phyloP scores from a whole-genome alignment of 2,797 vertebrate genomes.

The Falco berigora region DNA sequence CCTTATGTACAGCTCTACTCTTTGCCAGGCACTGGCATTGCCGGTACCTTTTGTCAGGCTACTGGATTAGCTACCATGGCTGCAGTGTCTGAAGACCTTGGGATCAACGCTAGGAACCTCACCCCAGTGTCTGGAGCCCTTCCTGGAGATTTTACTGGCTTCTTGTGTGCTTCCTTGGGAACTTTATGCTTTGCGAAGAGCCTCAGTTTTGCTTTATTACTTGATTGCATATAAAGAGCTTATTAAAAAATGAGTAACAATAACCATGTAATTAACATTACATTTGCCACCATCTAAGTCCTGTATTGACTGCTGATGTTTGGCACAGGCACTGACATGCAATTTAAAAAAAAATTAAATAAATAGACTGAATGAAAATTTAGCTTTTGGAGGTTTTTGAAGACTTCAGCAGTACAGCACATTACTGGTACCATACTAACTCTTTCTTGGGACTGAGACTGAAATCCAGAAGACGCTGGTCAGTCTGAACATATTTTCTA shows the following conservation, averaged over 20 bases:
- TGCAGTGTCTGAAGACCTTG: background rate
- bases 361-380: background rate
- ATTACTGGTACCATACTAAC: background rate
- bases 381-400: background rate
- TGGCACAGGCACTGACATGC: background rate
- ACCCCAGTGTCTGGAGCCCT: background rate
- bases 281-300: background rate
- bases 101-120: background rate
- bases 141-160: background rate
- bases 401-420: background rate
- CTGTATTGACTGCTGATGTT: constrained; percentile 8
- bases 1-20: background rate
- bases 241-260: constrained; percentile 38
- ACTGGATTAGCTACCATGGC: background rate
- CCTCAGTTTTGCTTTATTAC: constrained; percentile 1
- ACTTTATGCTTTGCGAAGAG: background rate
- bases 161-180: background rate
- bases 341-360: background rate
- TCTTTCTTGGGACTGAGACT: background rate
- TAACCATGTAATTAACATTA: constrained; percentile 41
- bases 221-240: constrained; percentile 13
- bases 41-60: background rate
- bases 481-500: background rate
- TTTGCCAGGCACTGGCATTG: background rate
- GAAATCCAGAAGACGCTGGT: background rate